Percentiles rank a stretch among this genome's conserved stretches.
Conservation (phyloP, 1,140 invertebrate species). For the Drosophila repleta region DNA sequence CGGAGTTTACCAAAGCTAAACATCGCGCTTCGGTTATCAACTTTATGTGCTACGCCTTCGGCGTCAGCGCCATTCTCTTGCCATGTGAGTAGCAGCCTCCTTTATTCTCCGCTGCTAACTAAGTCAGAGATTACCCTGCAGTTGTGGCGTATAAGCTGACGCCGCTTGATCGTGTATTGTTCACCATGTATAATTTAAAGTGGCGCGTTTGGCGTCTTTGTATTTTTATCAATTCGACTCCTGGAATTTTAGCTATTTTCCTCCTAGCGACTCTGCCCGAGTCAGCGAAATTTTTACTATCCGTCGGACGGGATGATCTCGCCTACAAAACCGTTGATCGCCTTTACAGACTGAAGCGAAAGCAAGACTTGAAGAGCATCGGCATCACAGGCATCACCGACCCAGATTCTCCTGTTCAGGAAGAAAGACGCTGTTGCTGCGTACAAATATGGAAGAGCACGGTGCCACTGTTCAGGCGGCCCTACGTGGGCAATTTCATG, state of each 20-base stretch:
- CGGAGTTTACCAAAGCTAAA: slow-evolving; percentile 12
- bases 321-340: slow-evolving; percentile 25
- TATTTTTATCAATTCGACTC: not conserved
- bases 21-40: slow-evolving; percentile 2
- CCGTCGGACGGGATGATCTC: not conserved
- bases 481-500: not conserved
- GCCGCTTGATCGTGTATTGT: not conserved
- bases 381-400: slow-evolving; percentile 15
- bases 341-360: slow-evolving; percentile 3
- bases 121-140: not conserved
- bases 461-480: slow-evolving; percentile 14
- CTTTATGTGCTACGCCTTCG: slow-evolving; percentile 10
- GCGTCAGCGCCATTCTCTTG: not conserved
- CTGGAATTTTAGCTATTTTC: slow-evolving; percentile 3
- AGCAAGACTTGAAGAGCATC: not conserved
- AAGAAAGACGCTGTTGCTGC: not conserved
- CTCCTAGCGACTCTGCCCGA: slow-evolving; percentile 11
- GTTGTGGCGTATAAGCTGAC: not conserved
- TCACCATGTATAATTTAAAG: not conserved
- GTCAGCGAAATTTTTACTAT: slow-evolving; percentile 27
- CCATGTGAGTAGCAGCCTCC: slow-evolving; percentile 6
- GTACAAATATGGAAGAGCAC: slow-evolving; percentile 16
- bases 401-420: not conserved
- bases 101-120: not conserved
- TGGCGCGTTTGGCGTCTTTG: slow-evolving; percentile 20